Conservation (phyloP, 2,888 invertebrate genomes). For the Hyalella azteca region DNA sequence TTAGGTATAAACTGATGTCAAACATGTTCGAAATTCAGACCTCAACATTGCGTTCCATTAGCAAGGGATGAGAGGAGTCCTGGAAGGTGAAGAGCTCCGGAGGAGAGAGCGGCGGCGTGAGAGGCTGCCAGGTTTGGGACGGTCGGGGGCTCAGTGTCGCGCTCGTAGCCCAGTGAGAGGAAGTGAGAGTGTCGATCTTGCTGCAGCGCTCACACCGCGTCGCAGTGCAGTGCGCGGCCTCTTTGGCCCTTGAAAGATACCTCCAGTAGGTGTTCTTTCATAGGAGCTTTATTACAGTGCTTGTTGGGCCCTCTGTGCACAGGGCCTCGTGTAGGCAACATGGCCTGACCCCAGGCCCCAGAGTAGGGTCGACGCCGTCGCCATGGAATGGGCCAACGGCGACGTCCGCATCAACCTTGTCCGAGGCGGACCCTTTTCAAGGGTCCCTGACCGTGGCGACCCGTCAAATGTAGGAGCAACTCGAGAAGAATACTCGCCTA, state of each 20-base stretch:
- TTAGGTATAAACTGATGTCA: no score
- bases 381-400: constrained; percentile 58
- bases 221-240: constrained; percentile 36
- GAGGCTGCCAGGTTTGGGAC: constrained; percentile 9
- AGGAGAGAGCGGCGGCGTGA: constrained; percentile 35
- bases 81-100: constrained; percentile 17
- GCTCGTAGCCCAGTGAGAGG: constrained; percentile 11
- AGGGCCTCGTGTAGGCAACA: constrained; percentile 5
- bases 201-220: constrained; percentile 32
- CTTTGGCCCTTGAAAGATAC: neutral
- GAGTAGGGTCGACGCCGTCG: constrained; percentile 28
- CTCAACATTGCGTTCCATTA: no score
- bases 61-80: constrained; percentile 8
- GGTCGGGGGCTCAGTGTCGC: constrained; percentile 20
- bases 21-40: no score
- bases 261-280: neutral
- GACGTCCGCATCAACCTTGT: constrained; percentile 50
- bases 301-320: neutral
- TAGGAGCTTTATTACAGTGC: neutral
- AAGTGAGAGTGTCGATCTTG: constrained; percentile 10
- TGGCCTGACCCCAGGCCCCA: constrained; percentile 35
- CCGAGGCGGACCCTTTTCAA: constrained; percentile 38
- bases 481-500: neutral
- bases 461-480: constrained; percentile 10
- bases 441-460: constrained; percentile 42